Conservation (phyloP, 2,888 invertebrate genomes). For the Trimorus sp. region DNA sequence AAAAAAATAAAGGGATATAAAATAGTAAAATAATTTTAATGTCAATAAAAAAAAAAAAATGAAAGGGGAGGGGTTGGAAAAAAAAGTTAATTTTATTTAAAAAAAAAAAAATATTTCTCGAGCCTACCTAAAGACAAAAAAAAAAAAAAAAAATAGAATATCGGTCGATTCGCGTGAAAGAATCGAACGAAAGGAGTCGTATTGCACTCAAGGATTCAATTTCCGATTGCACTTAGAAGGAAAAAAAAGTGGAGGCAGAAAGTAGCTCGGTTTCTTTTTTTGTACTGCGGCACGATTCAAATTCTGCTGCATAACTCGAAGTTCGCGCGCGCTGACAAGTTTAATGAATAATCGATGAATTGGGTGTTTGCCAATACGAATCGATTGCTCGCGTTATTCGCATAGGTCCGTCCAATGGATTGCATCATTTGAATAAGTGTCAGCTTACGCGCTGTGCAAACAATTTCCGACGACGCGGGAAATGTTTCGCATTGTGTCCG, state of each 20-base stretch:
- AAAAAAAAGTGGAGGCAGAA: conserved; percentile 8
- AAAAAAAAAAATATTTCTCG: too few relatives aligned
- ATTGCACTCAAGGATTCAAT: conserved; percentile 19
- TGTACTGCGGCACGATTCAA: conserved; percentile 33
- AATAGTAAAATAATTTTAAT: too few relatives aligned
- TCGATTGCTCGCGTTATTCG: conserved; percentile 38
- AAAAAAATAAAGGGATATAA: too few relatives aligned
- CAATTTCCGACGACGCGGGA: background rate
- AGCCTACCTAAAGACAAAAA: too few relatives aligned
- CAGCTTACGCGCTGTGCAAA: conserved; percentile 12
- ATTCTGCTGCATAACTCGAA: conserved; percentile 41
- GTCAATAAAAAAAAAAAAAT: too few relatives aligned
- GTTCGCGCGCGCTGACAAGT: conserved; percentile 45
- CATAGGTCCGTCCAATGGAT: conserved; percentile 18
- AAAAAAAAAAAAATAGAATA: too few relatives aligned
- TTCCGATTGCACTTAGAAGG: conserved; percentile 16
- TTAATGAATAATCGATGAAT: conserved; percentile 60
- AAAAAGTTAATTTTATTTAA: too few relatives aligned
- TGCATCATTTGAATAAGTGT: conserved; percentile 41
- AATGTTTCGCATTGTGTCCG: background rate
- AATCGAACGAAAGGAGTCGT: conserved; percentile 13
- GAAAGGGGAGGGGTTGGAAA: too few relatives aligned
- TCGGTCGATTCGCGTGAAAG: too few relatives aligned
- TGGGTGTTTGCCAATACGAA: conserved; percentile 52
- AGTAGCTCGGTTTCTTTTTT: conserved; percentile 8